phyloP scores from a whole-genome alignment of 2,797 vertebrate species.

The Dromococcyx pavoninus region DNA sequence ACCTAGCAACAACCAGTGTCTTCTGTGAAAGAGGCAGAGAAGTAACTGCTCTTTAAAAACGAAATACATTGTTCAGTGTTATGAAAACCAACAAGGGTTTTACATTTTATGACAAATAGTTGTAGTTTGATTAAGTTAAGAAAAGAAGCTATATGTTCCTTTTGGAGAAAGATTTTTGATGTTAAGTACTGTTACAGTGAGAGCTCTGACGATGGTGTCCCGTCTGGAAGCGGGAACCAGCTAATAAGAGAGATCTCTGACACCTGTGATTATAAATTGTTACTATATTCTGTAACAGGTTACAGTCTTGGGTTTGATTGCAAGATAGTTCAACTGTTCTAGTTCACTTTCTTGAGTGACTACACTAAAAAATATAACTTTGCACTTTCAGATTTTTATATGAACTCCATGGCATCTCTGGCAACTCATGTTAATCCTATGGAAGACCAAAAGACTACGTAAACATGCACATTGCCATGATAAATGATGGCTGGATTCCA shows the following conservation, averaged over 20 bases:
- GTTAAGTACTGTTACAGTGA: background rate
- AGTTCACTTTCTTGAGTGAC: background rate
- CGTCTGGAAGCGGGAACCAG: background rate
- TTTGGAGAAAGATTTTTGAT: background rate
- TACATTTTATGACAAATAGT: background rate
- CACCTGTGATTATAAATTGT: background rate
- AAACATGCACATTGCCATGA: slow-evolving; percentile 3
- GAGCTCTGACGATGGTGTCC: background rate
- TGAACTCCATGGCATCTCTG: background rate
- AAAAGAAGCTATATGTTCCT: background rate
- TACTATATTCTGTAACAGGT: background rate
- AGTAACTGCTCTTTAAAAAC: background rate
- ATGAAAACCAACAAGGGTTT: background rate
- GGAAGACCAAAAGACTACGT: slow-evolving; percentile 1
- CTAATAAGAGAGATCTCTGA: rapidly evolving
- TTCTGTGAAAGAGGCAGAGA: background rate
- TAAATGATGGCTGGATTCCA: slow-evolving; percentile 8
- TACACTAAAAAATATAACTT: background rate
- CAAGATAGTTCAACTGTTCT: background rate
- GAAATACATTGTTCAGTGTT: background rate
- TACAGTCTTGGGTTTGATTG: background rate
- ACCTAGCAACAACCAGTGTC: background rate
- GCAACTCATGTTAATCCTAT: background rate
- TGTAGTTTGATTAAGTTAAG: background rate
- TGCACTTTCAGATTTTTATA: background rate